Base-by-base conservation (phyloP, 2,113 vertebrate genomes). In the Cynopterus brachyotis region DNA sequence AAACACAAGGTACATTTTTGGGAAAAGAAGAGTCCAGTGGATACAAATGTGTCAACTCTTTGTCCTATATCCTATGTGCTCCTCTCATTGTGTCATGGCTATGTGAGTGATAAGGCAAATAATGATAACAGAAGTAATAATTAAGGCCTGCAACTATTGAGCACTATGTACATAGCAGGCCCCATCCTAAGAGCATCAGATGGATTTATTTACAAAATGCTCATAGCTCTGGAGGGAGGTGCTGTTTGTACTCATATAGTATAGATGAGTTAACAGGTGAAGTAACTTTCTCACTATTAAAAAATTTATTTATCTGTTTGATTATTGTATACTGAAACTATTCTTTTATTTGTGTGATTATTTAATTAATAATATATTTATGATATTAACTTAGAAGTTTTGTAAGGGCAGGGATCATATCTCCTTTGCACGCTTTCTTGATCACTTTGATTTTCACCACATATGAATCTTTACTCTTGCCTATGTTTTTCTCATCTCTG, bases 291-390 rank as follows among this genome's bases (percentile, higher is more conserved):
- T 66, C 53, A 47, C 1, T 84, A 40, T 64, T 73, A 75, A 62
- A 66, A 89, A 59, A 67, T 20, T 53, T 4, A 50, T 79, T n/a
- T 67, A 42, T 59, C 62, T 80, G 45, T 81, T 76, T 53, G 22
- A 26, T 72, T 45, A 62, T 28, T 80, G 10, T 42, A 4, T 59
- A 26, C 32, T 32, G 75, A 64, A 80, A 32, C 53, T 30, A n/a
- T 22, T 81, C n/a, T 67, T 62, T 84, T 75, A 75, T 42, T 42
- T 40, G 30, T 93, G 17, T 45, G 55, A 67, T 88, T 37, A 76
- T 67, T 92, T 85, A 62, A 69, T 75, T 60, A 86, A 35, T 3
- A 80, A 3, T 37, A 13, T 76, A 45, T 60, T 47, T 78, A 40
- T 37, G 8, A 75, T 9, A 76, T 32, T 91, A 66, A 85, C 40